These are phyloP conservation scores for Zelleria hepariella DNA, from an alignment of 2,888 invertebrate genomes.

Conservation along the genomic window DNA sequence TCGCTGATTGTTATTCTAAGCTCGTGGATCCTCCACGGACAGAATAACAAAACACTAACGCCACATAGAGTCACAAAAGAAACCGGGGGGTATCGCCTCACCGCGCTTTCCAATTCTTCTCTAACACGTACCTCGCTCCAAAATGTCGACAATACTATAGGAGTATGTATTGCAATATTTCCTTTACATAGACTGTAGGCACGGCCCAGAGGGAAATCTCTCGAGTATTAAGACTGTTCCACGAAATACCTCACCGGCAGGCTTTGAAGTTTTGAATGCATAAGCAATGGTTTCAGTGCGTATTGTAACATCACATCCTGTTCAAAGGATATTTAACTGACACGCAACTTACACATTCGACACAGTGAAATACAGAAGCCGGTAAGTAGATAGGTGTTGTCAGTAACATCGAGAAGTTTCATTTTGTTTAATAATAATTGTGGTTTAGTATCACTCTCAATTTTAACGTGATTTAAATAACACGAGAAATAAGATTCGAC, in stretches of 20 bases:
- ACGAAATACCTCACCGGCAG: neutral
- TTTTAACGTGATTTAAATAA: too few species aligned
- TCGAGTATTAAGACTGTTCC: neutral
- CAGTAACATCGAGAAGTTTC: too few species aligned
- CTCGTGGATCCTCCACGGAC: conserved; percentile 42
- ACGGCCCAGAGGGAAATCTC: neutral
- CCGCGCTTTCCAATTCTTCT: conserved; percentile 37
- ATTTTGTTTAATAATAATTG: too few species aligned
- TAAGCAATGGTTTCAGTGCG: neutral
- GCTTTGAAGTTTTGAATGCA: conserved; percentile 4
- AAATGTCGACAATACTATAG: neutral
- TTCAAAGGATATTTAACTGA: neutral
- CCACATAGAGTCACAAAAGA: conserved; percentile 51
- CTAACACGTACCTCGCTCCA: conserved; percentile 40
- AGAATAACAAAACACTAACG: conserved; percentile 58
- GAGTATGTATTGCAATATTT: neutral
- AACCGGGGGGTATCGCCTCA: conserved; percentile 48
- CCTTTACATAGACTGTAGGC: neutral
- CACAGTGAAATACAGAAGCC: neutral
- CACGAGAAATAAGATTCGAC: too few species aligned
- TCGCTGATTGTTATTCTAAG: conserved; percentile 46
- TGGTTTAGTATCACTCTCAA: too few species aligned
- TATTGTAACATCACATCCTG: neutral
- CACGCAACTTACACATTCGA: neutral
- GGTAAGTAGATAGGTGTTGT: too few species aligned